phyloP scores from a whole-genome alignment of 2,888 invertebrate genomes.

The Thalpophila matura region DNA sequence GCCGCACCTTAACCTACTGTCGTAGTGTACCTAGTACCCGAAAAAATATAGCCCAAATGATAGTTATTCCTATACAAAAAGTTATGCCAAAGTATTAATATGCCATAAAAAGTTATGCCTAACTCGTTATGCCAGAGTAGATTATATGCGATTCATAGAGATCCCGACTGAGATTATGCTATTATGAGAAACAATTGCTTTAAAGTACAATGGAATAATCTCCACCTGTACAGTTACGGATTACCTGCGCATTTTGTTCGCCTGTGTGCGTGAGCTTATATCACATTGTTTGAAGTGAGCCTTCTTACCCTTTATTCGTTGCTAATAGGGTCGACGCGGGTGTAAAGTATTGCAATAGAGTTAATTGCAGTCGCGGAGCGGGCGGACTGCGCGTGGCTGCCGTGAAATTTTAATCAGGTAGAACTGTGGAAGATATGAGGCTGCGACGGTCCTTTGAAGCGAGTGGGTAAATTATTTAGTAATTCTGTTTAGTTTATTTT shows the following conservation, averaged over 20 bases:
- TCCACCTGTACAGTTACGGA: background rate
- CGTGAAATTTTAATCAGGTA: conserved; percentile 45
- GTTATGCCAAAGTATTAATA: no score
- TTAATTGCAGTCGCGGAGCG: conserved; percentile 52
- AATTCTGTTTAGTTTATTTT: background rate
- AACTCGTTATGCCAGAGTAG: no score
- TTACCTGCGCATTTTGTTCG: background rate
- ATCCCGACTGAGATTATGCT: background rate
- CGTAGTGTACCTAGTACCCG: no score
- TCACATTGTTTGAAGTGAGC: conserved; percentile 25
- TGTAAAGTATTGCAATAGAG: conserved; percentile 53
- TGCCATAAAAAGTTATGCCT: no score
- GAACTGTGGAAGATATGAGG: conserved; percentile 39
- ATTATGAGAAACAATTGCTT: background rate
- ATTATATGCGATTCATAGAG: no score
- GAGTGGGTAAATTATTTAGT: conserved; percentile 7
- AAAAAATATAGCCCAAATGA: no score
- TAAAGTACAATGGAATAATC: conserved; percentile 26
- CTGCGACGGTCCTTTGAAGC: conserved; percentile 11
- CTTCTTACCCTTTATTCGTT: conserved; percentile 35
- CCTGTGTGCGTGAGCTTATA: background rate
- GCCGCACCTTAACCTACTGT: no score
- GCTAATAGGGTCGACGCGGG: conserved; percentile 28
- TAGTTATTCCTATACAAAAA: no score
- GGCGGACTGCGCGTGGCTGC: conserved; percentile 13